Conservation (phyloP, 2,888 invertebrate genomes). For the Brachypalpus laphriformis region DNA sequence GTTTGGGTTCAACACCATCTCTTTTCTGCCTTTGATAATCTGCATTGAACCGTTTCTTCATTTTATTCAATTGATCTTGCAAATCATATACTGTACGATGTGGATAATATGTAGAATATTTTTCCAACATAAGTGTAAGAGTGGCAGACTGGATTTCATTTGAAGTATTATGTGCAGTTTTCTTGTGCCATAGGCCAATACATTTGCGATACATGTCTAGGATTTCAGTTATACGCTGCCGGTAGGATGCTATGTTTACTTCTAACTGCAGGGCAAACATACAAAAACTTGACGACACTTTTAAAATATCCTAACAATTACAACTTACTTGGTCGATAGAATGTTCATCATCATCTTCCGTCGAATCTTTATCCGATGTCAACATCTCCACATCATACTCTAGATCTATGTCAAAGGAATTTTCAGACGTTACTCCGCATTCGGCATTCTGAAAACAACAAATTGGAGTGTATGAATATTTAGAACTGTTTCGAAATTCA, state of each 20-base stretch:
- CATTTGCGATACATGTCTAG: constrained; percentile 23
- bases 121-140: background rate
- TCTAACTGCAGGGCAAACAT: background rate
- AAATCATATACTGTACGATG: background rate
- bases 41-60: background rate
- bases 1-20: background rate
- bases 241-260: background rate
- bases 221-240: constrained; percentile 1
- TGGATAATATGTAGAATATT: background rate
- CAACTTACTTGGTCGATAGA: background rate
- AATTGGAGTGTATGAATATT: no score
- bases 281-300: background rate
- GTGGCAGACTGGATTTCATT: background rate
- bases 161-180: background rate
- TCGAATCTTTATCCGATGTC: background rate
- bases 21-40: background rate
- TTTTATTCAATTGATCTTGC: background rate
- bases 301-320: background rate
- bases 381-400: background rate
- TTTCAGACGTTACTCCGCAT: background rate
- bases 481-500: no score
- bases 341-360: background rate
- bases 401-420: background rate
- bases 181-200: constrained; percentile 18
- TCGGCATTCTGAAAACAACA: background rate